Evolutionary conservation across 2,797 vertebrate genomes (phyloP), one percentile per base, ranked within the genome.

Genomic region (Enteromius paludinosus): DNA sequence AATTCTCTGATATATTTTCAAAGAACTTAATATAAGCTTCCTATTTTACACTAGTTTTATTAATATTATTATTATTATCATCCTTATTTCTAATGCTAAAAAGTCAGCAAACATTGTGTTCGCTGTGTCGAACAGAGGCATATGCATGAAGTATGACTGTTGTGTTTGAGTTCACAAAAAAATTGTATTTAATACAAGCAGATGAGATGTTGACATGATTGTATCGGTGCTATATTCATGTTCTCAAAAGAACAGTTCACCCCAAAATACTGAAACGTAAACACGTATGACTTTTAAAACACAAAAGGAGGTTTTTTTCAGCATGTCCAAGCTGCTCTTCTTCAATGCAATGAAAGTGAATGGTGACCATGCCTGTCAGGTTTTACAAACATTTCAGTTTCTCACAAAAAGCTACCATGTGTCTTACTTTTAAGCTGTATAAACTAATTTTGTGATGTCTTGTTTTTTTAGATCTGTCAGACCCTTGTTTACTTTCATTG

Each of bases 1-100:
- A 47, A 59, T 79, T 59, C n/a, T 52, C 6, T 52, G 4, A 65
- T 41, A 28, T 38, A 15, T 81, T 38, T 74, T 78, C 54, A 30
- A 20, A 7, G 11, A 3, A 80, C 69, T 3, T 18, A n/a, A 68
- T 28, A 7, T 10, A 23, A 20, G 0, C 10, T 79, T 43, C 20
- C 2, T 11, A 52, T 38, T 41, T 38, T 56, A 11, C 45, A 49
- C 3, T 25, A 20, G 11, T 25, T 41, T 33, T 65, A 8, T 17
- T 49, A 49, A 5, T 49, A 18, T 17, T 49, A 49, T 17, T 49
- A 18, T 18, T 49, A 47, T 49, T 10, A 56, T 30, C 41, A 15
- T 1, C 6, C 6, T 52, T 17, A 25, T 54, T 66, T 33, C 14
- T 18, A 41, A 74, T 56, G 33, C 9, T 33, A 33, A 14, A 66